phyloP scores from a whole-genome alignment of 2,888 invertebrate genomes.

The Hermaeophaga mercurialis region DNA sequence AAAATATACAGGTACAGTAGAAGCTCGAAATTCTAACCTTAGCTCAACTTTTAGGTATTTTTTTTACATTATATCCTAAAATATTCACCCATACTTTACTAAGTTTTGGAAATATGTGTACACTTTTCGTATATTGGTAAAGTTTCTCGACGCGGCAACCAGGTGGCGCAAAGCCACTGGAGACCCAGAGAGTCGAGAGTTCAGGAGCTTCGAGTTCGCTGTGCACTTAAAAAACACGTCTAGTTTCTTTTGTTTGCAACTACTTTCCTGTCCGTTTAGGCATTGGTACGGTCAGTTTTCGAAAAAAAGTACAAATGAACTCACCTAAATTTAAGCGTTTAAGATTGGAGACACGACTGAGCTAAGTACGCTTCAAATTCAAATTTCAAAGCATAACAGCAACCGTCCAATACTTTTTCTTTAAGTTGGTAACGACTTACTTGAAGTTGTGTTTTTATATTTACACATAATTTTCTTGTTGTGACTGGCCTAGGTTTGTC shows the following conservation, averaged over 20 bases:
- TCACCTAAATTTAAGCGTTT: too few relatives aligned
- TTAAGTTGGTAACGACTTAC: too few relatives aligned
- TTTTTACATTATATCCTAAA: background rate
- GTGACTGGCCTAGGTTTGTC: background rate
- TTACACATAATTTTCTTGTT: background rate
- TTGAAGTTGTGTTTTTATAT: too few relatives aligned
- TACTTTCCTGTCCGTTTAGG: background rate
- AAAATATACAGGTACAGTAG: too few relatives aligned
- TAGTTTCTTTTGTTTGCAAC: background rate
- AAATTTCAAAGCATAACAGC: too few relatives aligned
- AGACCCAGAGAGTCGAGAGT: background rate
- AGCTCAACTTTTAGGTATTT: background rate
- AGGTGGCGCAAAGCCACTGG: background rate
- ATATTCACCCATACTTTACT: background rate
- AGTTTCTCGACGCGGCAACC: constrained; percentile 1
- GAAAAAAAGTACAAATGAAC: background rate
- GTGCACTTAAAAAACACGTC: background rate
- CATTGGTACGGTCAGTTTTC: too few relatives aligned
- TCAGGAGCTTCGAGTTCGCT: background rate
- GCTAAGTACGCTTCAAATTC: too few relatives aligned
- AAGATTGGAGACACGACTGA: too few relatives aligned
- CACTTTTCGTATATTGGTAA: background rate
- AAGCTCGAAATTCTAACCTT: background rate
- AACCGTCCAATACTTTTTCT: too few relatives aligned
- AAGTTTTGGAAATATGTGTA: constrained; percentile 5